These are phyloP conservation scores for Anaspis maculata DNA, from an alignment of 2,888 invertebrate genomes.

Conservation along the genomic window DNA sequence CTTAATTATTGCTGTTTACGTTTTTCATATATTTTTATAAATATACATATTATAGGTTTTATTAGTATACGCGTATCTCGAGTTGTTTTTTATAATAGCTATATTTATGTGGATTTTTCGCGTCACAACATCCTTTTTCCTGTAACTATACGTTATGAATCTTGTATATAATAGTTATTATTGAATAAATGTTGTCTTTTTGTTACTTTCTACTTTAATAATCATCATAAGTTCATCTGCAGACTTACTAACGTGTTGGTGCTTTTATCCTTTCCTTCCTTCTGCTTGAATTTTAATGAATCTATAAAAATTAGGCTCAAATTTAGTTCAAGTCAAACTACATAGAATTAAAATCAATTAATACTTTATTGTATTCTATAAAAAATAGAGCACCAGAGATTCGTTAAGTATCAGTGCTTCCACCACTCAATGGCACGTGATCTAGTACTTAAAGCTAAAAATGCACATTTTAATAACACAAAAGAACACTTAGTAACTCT, in stretches of 20 bases:
- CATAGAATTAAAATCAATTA: too few species aligned
- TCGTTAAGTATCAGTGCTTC: constrained; percentile 13
- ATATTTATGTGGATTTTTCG: constrained; percentile 17
- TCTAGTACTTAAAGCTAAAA: constrained; percentile 1
- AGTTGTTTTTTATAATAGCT: too few species aligned
- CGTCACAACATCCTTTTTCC: constrained; percentile 12
- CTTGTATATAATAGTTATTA: constrained; percentile 33
- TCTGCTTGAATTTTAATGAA: too few species aligned
- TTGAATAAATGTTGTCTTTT: constrained; percentile 35
- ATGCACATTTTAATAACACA: neutral
- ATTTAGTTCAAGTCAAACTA: too few species aligned
- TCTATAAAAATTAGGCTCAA: too few species aligned
- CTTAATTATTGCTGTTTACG: constrained; percentile 12
- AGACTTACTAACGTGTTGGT: too few species aligned
- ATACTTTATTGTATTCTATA: constrained; percentile 10
- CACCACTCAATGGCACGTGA: constrained; percentile 8
- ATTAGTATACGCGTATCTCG: too few species aligned
- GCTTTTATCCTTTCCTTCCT: too few species aligned
- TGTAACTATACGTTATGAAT: constrained; percentile 22
- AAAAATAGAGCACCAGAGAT: constrained; percentile 21
- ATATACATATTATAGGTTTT: too few species aligned
- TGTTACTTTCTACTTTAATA: constrained; percentile 17
- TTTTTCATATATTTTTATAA: constrained; percentile 12
- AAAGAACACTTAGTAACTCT: too few species aligned
- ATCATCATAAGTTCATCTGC: neutral